These are phyloP conservation scores for Lichenostomus cassidix DNA, from an alignment of 2,113 vertebrate species.

Conservation along the genomic window DNA sequence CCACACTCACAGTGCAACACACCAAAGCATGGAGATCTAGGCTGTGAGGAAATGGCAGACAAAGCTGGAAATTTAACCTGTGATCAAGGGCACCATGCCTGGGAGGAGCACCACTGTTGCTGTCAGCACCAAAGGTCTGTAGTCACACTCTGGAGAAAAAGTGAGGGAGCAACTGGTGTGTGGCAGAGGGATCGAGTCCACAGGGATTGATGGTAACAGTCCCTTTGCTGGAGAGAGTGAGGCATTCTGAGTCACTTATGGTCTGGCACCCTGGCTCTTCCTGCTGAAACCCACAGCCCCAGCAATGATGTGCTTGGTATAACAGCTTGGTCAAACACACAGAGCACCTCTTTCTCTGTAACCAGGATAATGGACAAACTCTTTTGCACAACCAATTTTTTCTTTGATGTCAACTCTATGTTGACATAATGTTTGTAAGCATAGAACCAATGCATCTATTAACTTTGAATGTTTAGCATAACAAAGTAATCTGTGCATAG, in stretches of 20 bases:
- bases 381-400: background rate
- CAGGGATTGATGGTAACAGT: background rate
- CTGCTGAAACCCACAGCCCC: background rate
- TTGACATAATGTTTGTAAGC: background rate
- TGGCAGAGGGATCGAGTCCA: background rate
- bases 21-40: accelerated
- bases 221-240: accelerated
- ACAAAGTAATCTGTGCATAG: background rate
- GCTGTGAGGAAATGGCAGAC: background rate
- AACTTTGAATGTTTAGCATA: background rate
- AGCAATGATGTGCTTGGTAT: background rate
- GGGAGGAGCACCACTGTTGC: background rate
- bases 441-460: background rate
- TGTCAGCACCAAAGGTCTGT: background rate
- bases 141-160: background rate
- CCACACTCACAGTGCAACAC: accelerated
- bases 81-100: background rate
- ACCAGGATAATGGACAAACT: background rate
- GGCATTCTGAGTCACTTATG: background rate
- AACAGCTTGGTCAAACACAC: background rate
- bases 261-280: accelerated
- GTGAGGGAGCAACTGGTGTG: background rate
- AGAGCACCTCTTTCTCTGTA: background rate
- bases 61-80: background rate
- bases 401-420: background rate